Conservation (phyloP, 2,113 vertebrate genomes). For the Raja brachyura region DNA sequence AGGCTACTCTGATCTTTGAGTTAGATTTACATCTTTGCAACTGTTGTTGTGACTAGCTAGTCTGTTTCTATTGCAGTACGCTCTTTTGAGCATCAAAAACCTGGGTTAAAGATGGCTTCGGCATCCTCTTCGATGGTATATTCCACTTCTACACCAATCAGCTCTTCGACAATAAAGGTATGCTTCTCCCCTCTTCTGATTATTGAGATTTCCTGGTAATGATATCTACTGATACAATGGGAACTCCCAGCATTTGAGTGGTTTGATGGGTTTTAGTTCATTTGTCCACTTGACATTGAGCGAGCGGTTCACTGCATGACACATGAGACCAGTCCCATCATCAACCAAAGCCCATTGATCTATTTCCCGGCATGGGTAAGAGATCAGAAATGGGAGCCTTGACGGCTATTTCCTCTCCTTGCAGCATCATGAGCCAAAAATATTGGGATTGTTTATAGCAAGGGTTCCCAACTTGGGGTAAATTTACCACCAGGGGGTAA, state of each 20-base stretch:
- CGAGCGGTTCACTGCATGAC: not conserved
- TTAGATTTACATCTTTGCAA: not conserved
- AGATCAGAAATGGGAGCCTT: not conserved
- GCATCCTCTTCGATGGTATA: not conserved
- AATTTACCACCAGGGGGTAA: no score
- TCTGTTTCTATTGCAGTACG: conserved; percentile 24
- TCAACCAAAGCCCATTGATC: not conserved
- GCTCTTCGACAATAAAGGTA: conserved; percentile 17
- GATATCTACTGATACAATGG: not conserved
- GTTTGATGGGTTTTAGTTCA: not conserved
- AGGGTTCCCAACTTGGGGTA: no score
- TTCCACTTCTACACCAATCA: not conserved
- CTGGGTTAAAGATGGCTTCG: conserved; percentile 24
- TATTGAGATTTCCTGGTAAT: not conserved
- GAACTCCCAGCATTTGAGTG: not conserved
- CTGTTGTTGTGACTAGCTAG: not conserved
- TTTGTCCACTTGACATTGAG: not conserved
- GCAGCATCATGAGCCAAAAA: not conserved
- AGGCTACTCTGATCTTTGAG: not conserved
- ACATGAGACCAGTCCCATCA: not conserved
- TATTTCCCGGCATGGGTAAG: not conserved
- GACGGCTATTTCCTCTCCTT: not conserved
- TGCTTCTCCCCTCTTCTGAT: not conserved
- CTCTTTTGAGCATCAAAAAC: not conserved
- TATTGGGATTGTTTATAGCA: not conserved